Evolutionary conservation across 2,797 vertebrate species (phyloP).

Genomic region (Pipistrellus pipistrellus): DNA sequence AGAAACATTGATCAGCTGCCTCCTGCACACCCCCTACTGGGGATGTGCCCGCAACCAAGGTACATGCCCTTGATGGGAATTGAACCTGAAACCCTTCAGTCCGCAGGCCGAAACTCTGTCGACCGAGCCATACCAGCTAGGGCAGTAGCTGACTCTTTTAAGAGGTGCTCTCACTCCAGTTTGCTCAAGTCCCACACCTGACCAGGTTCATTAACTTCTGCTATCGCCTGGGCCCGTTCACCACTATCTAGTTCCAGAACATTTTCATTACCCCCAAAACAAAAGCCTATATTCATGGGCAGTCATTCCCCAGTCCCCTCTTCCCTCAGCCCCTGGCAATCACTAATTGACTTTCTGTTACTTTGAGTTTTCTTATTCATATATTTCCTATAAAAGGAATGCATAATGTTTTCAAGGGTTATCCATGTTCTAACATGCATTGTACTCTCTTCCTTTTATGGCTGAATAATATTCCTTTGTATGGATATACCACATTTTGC

Average conservation of each 20-base stretch:
- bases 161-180: background rate
- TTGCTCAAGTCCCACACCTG: background rate
- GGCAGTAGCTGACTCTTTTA: background rate
- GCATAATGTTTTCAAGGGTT: constrained; percentile 16
- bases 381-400: constrained; percentile 23
- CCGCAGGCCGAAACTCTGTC: too few species aligned
- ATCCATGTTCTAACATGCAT: background rate
- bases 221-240: background rate
- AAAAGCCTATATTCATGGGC: background rate
- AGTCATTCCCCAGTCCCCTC: background rate
- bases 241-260: background rate
- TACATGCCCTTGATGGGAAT: too few species aligned
- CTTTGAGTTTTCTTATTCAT: background rate
- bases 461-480: constrained; percentile 40
- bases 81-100: too few species aligned
- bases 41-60: too few species aligned
- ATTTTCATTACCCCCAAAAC: background rate
- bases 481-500: background rate
- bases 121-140: too few species aligned
- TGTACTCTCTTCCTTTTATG: background rate
- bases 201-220: background rate
- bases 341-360: constrained; percentile 5
- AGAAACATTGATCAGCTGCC: too few species aligned
- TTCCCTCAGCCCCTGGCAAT: background rate
- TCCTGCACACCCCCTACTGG: too few species aligned